Percentiles rank a stretch among this genome's conserved stretches.
phyloP scores from a whole-genome alignment of 1,140 invertebrate species.

The Sinonovacula constricta region DNA sequence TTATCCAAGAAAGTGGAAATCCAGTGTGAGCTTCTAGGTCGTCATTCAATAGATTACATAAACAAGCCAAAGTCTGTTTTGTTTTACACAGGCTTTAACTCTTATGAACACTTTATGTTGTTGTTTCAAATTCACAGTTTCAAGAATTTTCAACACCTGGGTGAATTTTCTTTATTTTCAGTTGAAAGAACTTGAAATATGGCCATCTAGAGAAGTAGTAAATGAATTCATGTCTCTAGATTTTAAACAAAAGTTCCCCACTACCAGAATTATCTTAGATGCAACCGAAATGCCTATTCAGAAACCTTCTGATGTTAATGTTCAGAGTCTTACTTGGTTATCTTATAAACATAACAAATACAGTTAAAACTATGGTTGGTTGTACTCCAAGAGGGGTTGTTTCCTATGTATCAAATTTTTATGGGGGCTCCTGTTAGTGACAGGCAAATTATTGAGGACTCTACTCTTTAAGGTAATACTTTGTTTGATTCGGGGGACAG shows the following conservation, averaged over 20 bases:
- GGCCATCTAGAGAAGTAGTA: conserved; percentile 40
- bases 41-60: no score
- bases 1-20: no score
- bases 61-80: no score
- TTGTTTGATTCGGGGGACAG: conserved; percentile 48
- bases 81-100: conserved; percentile 52
- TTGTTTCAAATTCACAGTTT: conserved; percentile 40
- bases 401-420: neutral
- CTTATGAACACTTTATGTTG: conserved; percentile 51
- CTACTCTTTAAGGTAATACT: conserved; percentile 1
- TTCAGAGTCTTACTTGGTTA: neutral
- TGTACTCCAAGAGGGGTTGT: neutral
- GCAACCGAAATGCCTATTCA: conserved; percentile 57
- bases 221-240: conserved; percentile 51
- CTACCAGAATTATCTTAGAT: conserved; percentile 59
- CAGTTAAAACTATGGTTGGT: conserved; percentile 6
- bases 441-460: conserved; percentile 17
- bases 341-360: conserved; percentile 23
- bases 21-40: no score
- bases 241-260: conserved; percentile 54
- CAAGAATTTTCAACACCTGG: conserved; percentile 52
- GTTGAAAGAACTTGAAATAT: conserved; percentile 50
- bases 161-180: conserved; percentile 57
- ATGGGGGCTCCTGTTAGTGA: conserved; percentile 13
- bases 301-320: conserved; percentile 25